phyloP scores from a whole-genome alignment of 2,797 vertebrate genomes.

The Leucoraja ocellata region DNA sequence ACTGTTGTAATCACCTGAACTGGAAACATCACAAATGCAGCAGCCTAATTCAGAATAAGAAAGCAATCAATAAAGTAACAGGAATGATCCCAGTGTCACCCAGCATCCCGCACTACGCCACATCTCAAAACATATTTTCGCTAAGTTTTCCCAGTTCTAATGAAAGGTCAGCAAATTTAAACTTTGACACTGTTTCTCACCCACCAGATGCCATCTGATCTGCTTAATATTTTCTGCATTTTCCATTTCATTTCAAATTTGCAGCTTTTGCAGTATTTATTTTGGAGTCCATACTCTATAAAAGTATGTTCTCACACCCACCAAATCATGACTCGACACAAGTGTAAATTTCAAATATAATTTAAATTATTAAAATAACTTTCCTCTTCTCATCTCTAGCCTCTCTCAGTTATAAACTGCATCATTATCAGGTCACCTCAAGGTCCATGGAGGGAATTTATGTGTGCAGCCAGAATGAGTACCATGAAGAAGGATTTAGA shows the following conservation, averaged over 20 bases:
- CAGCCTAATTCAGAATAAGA: conserved; percentile 59
- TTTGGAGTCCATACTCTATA: background rate
- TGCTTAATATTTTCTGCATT: too few species aligned
- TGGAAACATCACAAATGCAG: conserved; percentile 90
- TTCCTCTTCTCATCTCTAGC: background rate
- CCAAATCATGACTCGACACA: background rate
- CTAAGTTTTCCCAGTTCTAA: too few species aligned
- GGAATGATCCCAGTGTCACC: background rate
- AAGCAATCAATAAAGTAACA: background rate
- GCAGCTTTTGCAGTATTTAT: too few species aligned
- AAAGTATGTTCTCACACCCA: background rate
- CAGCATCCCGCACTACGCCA: background rate
- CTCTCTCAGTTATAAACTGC: background rate
- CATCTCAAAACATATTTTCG: too few species aligned
- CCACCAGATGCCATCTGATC: too few species aligned
- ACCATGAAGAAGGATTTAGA: too few species aligned
- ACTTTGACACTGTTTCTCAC: too few species aligned
- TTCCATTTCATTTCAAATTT: too few species aligned
- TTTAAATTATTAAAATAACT: background rate
- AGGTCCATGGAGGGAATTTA: too few species aligned
- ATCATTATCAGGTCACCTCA: background rate
- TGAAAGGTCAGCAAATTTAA: too few species aligned
- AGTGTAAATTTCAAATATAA: background rate
- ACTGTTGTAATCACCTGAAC: conserved; percentile 89
- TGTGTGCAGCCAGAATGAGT: too few species aligned